Percentiles rank a stretch among this genome's conserved stretches.
Evolutionary conservation across 2,797 vertebrate genomes (phyloP).

Genomic region (Linurgus olivaceus): DNA sequence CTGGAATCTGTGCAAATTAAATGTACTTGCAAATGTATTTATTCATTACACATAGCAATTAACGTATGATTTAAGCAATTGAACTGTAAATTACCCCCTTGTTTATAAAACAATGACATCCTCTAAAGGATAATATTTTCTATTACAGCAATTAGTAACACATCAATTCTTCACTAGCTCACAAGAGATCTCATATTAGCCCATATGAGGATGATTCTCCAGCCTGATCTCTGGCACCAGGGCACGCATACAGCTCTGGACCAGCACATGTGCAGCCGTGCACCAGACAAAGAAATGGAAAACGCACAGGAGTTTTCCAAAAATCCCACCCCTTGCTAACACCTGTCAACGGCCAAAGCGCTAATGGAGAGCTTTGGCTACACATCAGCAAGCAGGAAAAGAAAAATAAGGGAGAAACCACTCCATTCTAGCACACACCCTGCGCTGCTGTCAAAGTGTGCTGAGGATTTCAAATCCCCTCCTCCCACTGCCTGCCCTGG

Average conservation of each 20-base stretch:
- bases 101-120: constrained; percentile 46
- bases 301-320: neutral
- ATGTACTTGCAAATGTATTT: constrained; percentile 37
- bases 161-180: neutral
- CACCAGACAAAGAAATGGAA: neutral
- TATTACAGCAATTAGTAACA: constrained; percentile 30
- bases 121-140: constrained; percentile 28
- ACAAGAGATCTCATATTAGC: neutral
- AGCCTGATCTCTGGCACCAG: neutral
- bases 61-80: constrained; percentile 15
- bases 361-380: neutral
- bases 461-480: neutral
- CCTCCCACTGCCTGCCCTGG: neutral
- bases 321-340: neutral
- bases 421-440: neutral
- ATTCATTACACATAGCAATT: constrained; percentile 30
- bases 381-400: neutral
- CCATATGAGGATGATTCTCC: neutral
- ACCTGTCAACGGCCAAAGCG: neutral
- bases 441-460: neutral
- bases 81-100: constrained; percentile 37
- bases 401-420: neutral
- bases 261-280: fast-evolving
- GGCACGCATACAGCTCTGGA: neutral
- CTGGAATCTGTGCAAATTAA: constrained; percentile 16